Evolutionary conservation across 2,113 vertebrate species (phyloP).

Genomic region (Sciurus niger): DNA sequence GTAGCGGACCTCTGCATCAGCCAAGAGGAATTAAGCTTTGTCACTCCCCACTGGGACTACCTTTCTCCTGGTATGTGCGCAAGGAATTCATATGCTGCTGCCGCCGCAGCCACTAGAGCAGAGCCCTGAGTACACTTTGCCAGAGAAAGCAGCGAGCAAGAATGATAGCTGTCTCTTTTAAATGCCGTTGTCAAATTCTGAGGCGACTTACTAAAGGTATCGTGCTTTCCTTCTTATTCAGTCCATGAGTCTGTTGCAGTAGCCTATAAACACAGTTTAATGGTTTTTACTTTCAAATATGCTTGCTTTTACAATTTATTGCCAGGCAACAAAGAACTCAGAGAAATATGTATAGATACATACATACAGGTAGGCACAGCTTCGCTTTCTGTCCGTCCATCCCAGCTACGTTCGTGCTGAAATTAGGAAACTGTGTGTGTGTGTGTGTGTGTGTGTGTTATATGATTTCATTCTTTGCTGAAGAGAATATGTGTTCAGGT

Average conservation of each 20-base stretch:
- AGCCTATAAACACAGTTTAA: slow-evolving; percentile 74
- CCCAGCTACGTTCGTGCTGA: slow-evolving; percentile 66
- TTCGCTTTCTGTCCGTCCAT: slow-evolving; percentile 24
- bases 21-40: slow-evolving; percentile 91
- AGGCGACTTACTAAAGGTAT: slow-evolving; percentile 98
- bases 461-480: slow-evolving; percentile 40
- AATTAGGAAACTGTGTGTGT: not conserved
- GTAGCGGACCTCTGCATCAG: slow-evolving; percentile 90
- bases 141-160: slow-evolving; percentile 89
- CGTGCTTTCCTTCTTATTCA: slow-evolving; percentile 85
- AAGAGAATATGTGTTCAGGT: slow-evolving; percentile 65
- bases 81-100: slow-evolving; percentile 90
- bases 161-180: slow-evolving; percentile 99
- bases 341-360: slow-evolving; percentile 37
- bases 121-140: slow-evolving; percentile 88
- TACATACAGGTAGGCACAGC: slow-evolving; percentile 61
- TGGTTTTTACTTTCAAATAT: slow-evolving; percentile 85
- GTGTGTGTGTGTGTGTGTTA: too few species aligned
- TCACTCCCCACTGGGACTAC: slow-evolving; percentile 90
- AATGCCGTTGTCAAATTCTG: slow-evolving; percentile 99
- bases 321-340: slow-evolving; percentile 89
- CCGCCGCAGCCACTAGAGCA: slow-evolving; percentile 87
- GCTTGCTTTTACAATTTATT: slow-evolving; percentile 82
- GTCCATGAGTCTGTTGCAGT: slow-evolving; percentile 63
- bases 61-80: slow-evolving; percentile 89